Conservation (phyloP, 2,113 vertebrate species). For the Pseudopipra pipra region DNA sequence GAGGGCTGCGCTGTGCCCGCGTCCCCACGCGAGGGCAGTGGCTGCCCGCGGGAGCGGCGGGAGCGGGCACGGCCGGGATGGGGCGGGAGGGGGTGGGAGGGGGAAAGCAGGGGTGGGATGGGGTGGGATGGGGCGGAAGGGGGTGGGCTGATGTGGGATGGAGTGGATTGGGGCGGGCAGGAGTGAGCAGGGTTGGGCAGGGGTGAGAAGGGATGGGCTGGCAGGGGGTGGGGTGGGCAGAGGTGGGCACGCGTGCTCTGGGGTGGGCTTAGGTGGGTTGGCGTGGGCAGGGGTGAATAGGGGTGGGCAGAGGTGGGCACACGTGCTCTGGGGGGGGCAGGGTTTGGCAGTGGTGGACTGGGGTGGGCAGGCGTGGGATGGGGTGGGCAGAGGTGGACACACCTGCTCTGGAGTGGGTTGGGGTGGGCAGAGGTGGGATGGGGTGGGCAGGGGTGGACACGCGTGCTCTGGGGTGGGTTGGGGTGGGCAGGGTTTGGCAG, state of each 20-base stretch:
- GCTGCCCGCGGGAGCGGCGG: neutral
- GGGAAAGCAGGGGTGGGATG: neutral
- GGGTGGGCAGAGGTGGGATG: neutral
- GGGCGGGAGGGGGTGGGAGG: neutral
- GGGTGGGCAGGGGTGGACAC: neutral
- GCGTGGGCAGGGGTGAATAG: no score
- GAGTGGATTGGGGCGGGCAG: no score
- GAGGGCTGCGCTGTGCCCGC: conserved; percentile 24
- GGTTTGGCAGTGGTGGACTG: neutral
- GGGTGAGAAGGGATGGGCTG: neutral
- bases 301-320: neutral
- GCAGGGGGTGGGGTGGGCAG: neutral
- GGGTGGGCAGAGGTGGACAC: neutral
- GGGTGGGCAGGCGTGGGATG: neutral
- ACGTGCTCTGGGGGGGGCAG: neutral
- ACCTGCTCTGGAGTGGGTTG: neutral
- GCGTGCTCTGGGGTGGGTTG: neutral
- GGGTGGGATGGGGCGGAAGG: neutral
- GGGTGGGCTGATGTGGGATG: neutral
- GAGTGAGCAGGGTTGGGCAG: no score
- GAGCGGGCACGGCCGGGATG: neutral
- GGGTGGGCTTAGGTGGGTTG: neutral
- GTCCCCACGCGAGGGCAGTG: conserved; percentile 59
- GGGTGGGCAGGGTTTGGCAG: neutral
- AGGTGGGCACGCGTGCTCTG: neutral